A percentile compares a stretch with the other conserved stretches of the same genome.
These are phyloP conservation scores for Eupleurogrammus muticus DNA, from an alignment of 2,797 vertebrate species.

Conservation along the genomic window DNA sequence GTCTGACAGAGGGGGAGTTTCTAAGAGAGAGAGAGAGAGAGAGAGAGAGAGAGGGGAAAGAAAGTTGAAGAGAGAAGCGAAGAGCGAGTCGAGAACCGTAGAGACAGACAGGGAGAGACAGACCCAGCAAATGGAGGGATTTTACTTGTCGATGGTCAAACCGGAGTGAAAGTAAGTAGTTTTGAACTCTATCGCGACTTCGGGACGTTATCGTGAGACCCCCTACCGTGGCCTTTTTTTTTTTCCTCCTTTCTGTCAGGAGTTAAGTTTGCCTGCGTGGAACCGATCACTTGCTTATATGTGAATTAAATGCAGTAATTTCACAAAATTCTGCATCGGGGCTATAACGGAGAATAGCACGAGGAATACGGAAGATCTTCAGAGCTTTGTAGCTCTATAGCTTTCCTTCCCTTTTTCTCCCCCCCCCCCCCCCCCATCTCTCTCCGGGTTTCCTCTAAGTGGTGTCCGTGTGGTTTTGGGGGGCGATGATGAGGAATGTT, in stretches of 20 bases:
- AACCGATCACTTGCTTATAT: slow-evolving; percentile 9
- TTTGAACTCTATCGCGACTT: slow-evolving; percentile 43
- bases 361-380: slow-evolving; percentile 22
- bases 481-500: slow-evolving; percentile 76
- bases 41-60: slow-evolving; percentile 68
- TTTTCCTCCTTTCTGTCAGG: slow-evolving; percentile 13
- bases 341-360: slow-evolving; percentile 12
- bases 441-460: slow-evolving; percentile 58
- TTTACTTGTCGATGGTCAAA: slow-evolving; percentile 65
- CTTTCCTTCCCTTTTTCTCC: slow-evolving; percentile 24
- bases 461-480: slow-evolving; percentile 69
- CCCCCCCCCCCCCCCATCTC: slow-evolving; percentile 30
- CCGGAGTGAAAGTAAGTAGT: slow-evolving; percentile 79
- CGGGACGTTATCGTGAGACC: slow-evolving; percentile 19
- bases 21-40: too few species aligned
- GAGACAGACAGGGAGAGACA: slow-evolving; percentile 50
- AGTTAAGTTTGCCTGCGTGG: slow-evolving; percentile 10
- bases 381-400: slow-evolving; percentile 22
- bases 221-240: slow-evolving; percentile 15
- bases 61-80: slow-evolving; percentile 68
- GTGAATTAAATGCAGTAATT: background rate
- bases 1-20: slow-evolving; percentile 78
- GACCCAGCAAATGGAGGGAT: slow-evolving; percentile 73
- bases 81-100: slow-evolving; percentile 47
- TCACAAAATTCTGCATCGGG: background rate